Evolutionary conservation across 1,140 invertebrate genomes (phyloP).

Genomic region (Druon quercuslanigerum): DNA sequence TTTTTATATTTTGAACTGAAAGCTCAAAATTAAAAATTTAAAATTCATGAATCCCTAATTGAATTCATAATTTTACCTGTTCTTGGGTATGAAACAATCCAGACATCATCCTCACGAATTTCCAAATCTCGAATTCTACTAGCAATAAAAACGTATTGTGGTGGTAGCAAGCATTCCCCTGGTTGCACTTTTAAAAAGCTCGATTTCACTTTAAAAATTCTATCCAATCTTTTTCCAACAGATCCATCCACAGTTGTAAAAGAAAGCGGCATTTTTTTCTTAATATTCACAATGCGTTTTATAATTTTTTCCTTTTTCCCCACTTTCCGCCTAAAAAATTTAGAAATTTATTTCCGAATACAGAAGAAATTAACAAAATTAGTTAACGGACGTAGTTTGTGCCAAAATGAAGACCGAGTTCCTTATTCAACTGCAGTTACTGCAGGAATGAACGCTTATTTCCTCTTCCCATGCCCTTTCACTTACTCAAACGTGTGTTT

Average conservation of each 20-base stretch:
- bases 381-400: background rate
- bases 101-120: constrained; percentile 84
- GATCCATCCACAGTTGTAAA: constrained; percentile 78
- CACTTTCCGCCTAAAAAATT: background rate
- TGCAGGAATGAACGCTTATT: background rate
- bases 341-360: background rate
- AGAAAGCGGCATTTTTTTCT: constrained; percentile 42
- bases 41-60: background rate
- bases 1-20: background rate
- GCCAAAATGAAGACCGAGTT: background rate
- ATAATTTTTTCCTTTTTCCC: background rate
- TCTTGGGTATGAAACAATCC: constrained; percentile 88
- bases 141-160: constrained; percentile 81
- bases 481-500: constrained; percentile 27
- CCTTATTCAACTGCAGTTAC: background rate
- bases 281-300: background rate
- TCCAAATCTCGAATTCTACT: constrained; percentile 81
- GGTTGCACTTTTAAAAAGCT: constrained; percentile 84
- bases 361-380: background rate
- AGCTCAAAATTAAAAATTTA: background rate
- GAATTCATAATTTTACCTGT: constrained; percentile 78
- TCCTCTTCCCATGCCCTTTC: background rate
- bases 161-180: constrained; percentile 80
- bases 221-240: constrained; percentile 78
- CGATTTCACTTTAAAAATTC: constrained; percentile 81